phyloP scores from a whole-genome alignment of 35 echinoderm and acorn worm genomes.

The Lytechinus pictus region DNA sequence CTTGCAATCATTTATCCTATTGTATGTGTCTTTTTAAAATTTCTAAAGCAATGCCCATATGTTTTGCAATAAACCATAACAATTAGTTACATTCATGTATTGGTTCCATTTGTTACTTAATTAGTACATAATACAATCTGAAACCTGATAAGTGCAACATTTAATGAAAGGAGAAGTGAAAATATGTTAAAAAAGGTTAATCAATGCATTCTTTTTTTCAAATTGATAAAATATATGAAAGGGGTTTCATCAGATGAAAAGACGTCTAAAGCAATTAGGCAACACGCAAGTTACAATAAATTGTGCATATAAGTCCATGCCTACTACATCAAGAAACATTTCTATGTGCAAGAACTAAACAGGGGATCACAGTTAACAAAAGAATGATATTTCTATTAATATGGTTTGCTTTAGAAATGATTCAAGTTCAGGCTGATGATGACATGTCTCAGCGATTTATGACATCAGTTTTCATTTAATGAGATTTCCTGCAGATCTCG shows the following conservation, averaged over 20 bases:
- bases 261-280: neutral
- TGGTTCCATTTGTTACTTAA: neutral
- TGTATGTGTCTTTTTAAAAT: neutral
- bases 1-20: neutral
- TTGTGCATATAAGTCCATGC: too few relatives aligned
- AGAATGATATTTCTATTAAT: neutral
- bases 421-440: slow-evolving; percentile 4
- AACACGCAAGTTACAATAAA: neutral
- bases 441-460: neutral
- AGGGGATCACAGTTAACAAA: neutral
- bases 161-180: neutral
- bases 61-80: neutral
- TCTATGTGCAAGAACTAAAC: neutral
- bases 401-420: neutral
- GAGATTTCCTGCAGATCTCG: slow-evolving; percentile 16
- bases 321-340: neutral
- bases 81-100: neutral
- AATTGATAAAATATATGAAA: neutral
- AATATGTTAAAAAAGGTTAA: neutral
- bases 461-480: slow-evolving; percentile 20
- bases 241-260: neutral
- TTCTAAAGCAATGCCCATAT: neutral
- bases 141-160: neutral
- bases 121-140: neutral
- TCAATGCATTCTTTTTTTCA: neutral